A percentile compares a stretch with the other conserved stretches of the same genome.
These are phyloP conservation scores for Brachionus paranguensis DNA, from an alignment of 1,140 invertebrate species.

Conservation along the genomic window DNA sequence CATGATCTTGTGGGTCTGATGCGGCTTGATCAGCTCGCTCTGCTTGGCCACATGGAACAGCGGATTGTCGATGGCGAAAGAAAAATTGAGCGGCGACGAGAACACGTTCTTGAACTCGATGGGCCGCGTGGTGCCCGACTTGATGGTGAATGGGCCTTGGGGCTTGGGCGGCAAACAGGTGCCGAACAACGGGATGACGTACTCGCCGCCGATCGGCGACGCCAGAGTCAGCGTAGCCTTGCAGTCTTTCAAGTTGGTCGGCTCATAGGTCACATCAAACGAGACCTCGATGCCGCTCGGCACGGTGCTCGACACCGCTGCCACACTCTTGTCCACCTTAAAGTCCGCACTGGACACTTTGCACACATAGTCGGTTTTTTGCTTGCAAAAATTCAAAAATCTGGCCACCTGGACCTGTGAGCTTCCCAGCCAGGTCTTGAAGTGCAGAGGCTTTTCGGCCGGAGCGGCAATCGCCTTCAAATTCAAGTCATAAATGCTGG, in stretches of 20 bases:
- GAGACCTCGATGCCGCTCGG: constrained; percentile 52
- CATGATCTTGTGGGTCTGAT: constrained; percentile 53
- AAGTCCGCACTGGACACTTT: constrained; percentile 52
- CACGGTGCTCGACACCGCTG: constrained; percentile 48
- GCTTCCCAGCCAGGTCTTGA: constrained; percentile 50
- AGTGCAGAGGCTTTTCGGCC: constrained; percentile 52
- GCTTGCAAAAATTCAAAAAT: constrained; percentile 55
- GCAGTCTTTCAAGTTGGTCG: constrained; percentile 52
- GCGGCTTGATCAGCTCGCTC: constrained; percentile 50
- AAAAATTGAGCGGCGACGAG: constrained; percentile 48
- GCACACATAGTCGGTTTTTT: constrained; percentile 55
- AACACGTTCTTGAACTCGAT: constrained; percentile 55
- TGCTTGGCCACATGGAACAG: constrained; percentile 53
- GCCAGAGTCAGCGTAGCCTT: constrained; percentile 47
- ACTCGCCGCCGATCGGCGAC: constrained; percentile 52
- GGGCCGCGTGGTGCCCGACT: constrained; percentile 48
- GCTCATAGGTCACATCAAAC: constrained; percentile 55
- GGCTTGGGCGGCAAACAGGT: constrained; percentile 53
- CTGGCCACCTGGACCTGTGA: constrained; percentile 48
- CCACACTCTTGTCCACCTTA: constrained; percentile 53
- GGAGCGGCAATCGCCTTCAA: constrained; percentile 49
- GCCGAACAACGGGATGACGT: constrained; percentile 53
- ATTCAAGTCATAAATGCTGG: constrained; percentile 52
- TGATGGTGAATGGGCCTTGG: constrained; percentile 54
- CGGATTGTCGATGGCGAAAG: constrained; percentile 53